These are phyloP conservation scores for Lasaia peninsularis DNA, from an alignment of 1,140 invertebrate species.

Conservation along the genomic window DNA sequence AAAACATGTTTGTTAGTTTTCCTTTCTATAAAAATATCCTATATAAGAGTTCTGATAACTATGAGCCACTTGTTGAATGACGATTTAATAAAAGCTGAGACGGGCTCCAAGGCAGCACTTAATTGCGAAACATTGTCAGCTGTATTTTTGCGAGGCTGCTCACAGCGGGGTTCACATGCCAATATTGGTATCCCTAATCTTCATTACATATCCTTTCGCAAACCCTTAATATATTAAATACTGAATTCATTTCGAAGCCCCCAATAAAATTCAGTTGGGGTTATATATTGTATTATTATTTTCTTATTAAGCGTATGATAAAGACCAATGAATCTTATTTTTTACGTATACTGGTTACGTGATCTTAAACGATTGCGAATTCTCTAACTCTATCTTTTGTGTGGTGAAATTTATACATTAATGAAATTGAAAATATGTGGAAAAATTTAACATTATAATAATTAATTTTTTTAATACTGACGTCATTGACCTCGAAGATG, in stretches of 20 bases:
- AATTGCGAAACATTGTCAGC: constrained; percentile 9
- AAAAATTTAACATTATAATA: too few relatives aligned
- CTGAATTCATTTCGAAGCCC: constrained; percentile 3
- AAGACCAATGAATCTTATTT: too few relatives aligned
- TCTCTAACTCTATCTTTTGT: too few relatives aligned
- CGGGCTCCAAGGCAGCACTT: not conserved
- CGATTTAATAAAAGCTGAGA: not conserved
- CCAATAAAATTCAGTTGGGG: not conserved
- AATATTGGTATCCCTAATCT: constrained; percentile 5
- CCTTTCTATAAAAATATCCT: too few relatives aligned
- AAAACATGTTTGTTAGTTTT: too few relatives aligned
- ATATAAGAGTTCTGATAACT: not conserved
- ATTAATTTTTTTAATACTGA: too few relatives aligned
- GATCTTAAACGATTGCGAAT: too few relatives aligned
- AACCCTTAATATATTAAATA: constrained; percentile 4
- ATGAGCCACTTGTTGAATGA: not conserved
- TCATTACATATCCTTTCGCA: constrained; percentile 2
- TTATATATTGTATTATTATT: not conserved
- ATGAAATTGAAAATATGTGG: too few relatives aligned
- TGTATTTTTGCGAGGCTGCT: not conserved
- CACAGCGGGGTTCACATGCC: constrained; percentile 5
- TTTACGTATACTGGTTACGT: too few relatives aligned
- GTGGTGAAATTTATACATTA: too few relatives aligned
- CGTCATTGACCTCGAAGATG: too few relatives aligned
- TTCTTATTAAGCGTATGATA: not conserved